Base-by-base conservation (phyloP, 2,888 invertebrate genomes). In the Tetropium fuscum region DNA sequence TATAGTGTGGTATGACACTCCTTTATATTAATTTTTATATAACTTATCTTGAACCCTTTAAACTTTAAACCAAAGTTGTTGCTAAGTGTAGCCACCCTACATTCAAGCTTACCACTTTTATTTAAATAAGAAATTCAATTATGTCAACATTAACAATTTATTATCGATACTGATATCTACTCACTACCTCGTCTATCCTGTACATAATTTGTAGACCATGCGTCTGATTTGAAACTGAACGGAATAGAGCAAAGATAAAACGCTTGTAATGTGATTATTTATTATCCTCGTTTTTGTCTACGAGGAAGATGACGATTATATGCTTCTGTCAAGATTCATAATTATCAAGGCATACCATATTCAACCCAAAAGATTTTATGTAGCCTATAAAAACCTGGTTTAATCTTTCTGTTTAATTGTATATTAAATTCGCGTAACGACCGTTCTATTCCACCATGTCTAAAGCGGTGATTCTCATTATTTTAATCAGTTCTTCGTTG, bases 381-480 rank as follows among this genome's bases (percentile, higher is more conserved):
- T 3, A 22, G 36, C 32, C n/a, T 10, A 63, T 56, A 67, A 63
- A 63, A 60, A 63, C 55, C 32, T 27, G 45, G 44, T 63, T 60
- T 55, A 54, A 65, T 63, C 57, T 56, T 53, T 55, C 30, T 53
- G 58, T 60, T 55, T 61, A 61, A 68, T 63, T 64, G 60, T 64
- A 57, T 64, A 53, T 38, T 38, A 63, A 64, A 63, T 61, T 55
- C 55, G 57, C 60, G 67, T 60, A 64, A 67, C 60, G 60, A 56
- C 30, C 25, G 19, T 32, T 43, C 51, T 56, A 59, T 61, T 55
- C 60, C 44, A 61, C 54, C 48, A 40, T 38, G 20, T 44, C 49
- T 45, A 40, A 58, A 30, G 47, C 41, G 44, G 53, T 58, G 53
- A 58, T 58, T 58, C 45, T 58, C 51, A 51, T 58, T 34, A 58